Base-by-base conservation (phyloP, 2,113 vertebrate genomes). In the Leucoraja erinaceus region DNA sequence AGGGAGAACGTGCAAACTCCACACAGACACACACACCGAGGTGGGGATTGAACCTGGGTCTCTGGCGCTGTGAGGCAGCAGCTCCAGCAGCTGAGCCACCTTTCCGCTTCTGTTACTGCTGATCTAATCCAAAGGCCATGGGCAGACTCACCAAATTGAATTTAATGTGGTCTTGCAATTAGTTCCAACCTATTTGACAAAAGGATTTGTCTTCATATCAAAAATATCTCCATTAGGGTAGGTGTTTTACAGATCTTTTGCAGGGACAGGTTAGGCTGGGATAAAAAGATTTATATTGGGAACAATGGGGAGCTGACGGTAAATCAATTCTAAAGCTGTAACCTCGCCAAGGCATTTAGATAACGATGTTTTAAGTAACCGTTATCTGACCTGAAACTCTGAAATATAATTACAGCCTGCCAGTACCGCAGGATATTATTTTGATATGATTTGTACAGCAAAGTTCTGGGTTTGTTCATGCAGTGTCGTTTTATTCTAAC, bases 301-400 rank as follows among this genome's bases (percentile, higher is more conserved):
- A 91, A 91, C 72, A 74, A 91, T 72, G 90, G 68, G 10, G 47
- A 70, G 72, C 66, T 91, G 90, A 72, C 68, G 11, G 90, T 91
- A 68, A 91, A 72, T 5, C 72, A 68, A 72, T 91, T 54, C 22
- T 33, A 47, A 74, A 33, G 22, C 90, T 72, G 33, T 91, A 74
- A 91, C 72, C 90, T 72, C 66, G 54, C 72, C 90, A 91, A 72
- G 28, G 33, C 90, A 91, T 91, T 91, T 54, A 88, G 83, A 66
- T 88, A 68, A 54, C 47, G 90, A 72, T 91, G 90, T 91, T 91
- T 16, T 91, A 72, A 91, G 68, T 72, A 91, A 72, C 68, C 63
- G 63, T 91, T 91, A 91, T 72, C 68, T 91, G 90, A 91, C 61
- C n/a, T 66, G n/a, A 90, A 90, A 68, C 90, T 72, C 66, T 38